These are phyloP conservation scores for Eretmocerus hayati DNA, from an alignment of 2,888 invertebrate genomes.

Conservation along the genomic window DNA sequence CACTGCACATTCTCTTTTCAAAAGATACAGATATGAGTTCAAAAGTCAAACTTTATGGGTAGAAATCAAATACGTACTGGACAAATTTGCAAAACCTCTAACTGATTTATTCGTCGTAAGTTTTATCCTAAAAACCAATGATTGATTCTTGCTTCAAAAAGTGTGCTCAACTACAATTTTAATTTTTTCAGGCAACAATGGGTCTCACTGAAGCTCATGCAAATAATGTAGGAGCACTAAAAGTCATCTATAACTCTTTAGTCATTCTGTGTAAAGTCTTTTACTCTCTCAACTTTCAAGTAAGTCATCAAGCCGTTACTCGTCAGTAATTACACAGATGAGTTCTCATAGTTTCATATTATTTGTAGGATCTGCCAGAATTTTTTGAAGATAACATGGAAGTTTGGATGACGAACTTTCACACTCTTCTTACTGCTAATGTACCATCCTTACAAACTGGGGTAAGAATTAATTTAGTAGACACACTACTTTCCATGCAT, in stretches of 20 bases:
- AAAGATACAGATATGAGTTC: conserved; percentile 91
- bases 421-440: conserved; percentile 70
- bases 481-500: too few relatives aligned
- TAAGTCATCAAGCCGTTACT: too few relatives aligned
- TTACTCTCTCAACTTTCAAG: conserved; percentile 92
- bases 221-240: conserved; percentile 71
- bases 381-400: conserved; percentile 98
- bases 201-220: conserved; percentile 70
- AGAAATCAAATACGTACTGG: conserved; percentile 94
- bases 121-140: not conserved
- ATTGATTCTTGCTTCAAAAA: conserved; percentile 9
- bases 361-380: conserved; percentile 89
- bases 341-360: conserved; percentile 4
- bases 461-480: conserved; percentile 18
- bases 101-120: conserved; percentile 83
- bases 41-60: conserved; percentile 92
- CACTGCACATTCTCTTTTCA: conserved; percentile 95
- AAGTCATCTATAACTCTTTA: conserved; percentile 82
- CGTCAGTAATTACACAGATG: too few relatives aligned
- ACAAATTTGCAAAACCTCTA: conserved; percentile 86
- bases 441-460: conserved; percentile 66
- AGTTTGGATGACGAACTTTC: conserved; percentile 90
- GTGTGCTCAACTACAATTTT: conserved; percentile 17
- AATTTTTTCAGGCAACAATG: conserved; percentile 66
- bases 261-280: conserved; percentile 90